A percentile compares a stretch with the other conserved stretches of the same genome.
phyloP scores from a whole-genome alignment of 2,888 invertebrate genomes.

The Apeira syringaria region DNA sequence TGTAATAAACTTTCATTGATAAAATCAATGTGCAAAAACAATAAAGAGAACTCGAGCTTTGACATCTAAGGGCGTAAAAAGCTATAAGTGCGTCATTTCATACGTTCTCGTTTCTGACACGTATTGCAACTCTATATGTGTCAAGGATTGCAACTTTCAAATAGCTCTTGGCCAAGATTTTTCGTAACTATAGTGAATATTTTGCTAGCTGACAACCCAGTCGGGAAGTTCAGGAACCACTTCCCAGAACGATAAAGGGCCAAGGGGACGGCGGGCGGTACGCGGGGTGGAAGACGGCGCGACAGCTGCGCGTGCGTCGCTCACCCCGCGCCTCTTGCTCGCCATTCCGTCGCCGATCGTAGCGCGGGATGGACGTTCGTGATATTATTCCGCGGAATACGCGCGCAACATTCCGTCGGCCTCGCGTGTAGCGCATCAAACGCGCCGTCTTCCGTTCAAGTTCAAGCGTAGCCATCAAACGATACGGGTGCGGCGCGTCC shows the following conservation, averaged over 20 bases:
- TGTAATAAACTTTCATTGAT: no score
- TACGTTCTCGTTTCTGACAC: slow-evolving; percentile 41
- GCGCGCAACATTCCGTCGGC: slow-evolving; percentile 62
- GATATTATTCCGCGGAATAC: slow-evolving; percentile 41
- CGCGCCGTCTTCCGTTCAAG: slow-evolving; percentile 33
- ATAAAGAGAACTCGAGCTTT: no score
- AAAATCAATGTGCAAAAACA: no score
- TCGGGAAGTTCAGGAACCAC: slow-evolving; percentile 82
- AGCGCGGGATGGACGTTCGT: slow-evolving; percentile 46
- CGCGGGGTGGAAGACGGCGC: slow-evolving; percentile 57
- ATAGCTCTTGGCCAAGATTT: slow-evolving; percentile 25
- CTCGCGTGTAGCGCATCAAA: slow-evolving; percentile 46
- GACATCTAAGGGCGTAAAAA: slow-evolving; percentile 30
- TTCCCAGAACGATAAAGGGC: slow-evolving; percentile 83
- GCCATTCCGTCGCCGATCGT: slow-evolving; percentile 62
- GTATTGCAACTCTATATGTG: slow-evolving; percentile 42
- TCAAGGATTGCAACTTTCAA: slow-evolving; percentile 77
- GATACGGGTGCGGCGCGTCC: slow-evolving; percentile 57
- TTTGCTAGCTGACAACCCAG: slow-evolving; percentile 59
- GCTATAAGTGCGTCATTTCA: slow-evolving; percentile 56
- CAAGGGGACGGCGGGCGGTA: slow-evolving; percentile 46
- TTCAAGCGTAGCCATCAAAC: slow-evolving; percentile 37
- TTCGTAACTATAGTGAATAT: slow-evolving; percentile 48
- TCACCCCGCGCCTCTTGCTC: slow-evolving; percentile 58
- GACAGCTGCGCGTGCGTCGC: slow-evolving; percentile 78